Evolutionary conservation across 2,113 vertebrate genomes (phyloP), one percentile per base, ranked within the genome.

Genomic region (Neotragus pygmaeus): DNA sequence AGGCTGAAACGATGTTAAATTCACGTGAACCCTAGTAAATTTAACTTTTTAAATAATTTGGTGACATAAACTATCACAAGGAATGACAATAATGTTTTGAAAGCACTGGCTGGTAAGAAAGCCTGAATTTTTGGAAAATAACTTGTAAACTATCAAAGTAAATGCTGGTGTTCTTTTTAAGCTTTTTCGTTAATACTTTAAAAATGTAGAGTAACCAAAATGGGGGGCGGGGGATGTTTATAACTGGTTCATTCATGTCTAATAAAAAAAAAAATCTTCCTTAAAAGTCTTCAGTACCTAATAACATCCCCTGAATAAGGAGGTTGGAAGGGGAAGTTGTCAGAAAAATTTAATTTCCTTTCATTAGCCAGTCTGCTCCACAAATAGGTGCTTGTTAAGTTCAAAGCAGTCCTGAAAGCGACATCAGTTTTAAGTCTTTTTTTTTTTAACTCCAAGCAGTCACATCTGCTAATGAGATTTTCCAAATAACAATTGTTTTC

Each of bases 291-390:
- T 99, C 98, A 98, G 98, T 98, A 98, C 98, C 98, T 98, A 99
- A 98, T 98, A 99, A 98, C 98, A 98, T 95, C 97, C 98, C 98
- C 97, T 98, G 99, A 98, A 98, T 98, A 99, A 98, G 98, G 97
- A 98, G 98, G 97, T 98, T 98, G 98, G 98, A 96, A 99, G 98
- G 99, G 99, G 99, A 99, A 99, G 99, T 99, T 99, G 99, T 99
- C 98, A 99, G 98, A 99, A 99, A 98, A 99, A 99, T 99, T 99
- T 99, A 99, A 99, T 99, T 99, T 99, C 99, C 99, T 99, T 99
- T 99, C 99, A 99, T 99, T 99, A 99, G 98, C 98, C 99, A 98
- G 99, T 99, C 99, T 99, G 98, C 98, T 99, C 99, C 99, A 99
- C 99, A 99, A 98, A 99, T 99, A 98, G 98, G 98, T 98, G 99